phyloP scores from a whole-genome alignment of 2,797 vertebrate genomes.

The Anguilla pacifica region DNA sequence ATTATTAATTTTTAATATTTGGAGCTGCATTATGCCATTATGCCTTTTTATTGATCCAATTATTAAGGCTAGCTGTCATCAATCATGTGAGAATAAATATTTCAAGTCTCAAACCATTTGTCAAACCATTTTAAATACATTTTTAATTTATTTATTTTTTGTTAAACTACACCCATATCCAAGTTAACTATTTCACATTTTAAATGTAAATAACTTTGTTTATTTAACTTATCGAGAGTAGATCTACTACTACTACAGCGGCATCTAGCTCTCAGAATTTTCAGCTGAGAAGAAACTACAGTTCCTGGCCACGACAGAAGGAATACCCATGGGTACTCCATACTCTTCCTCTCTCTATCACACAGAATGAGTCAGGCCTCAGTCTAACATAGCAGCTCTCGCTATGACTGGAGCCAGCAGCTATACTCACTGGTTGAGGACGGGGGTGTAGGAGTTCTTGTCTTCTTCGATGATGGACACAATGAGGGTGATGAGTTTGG shows the following conservation, averaged over 20 bases:
- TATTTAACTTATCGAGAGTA: background rate
- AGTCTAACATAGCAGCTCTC: background rate
- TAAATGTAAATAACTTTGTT: no score
- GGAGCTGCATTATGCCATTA: no score
- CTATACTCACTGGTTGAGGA: conserved; percentile 91
- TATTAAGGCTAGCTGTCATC: no score
- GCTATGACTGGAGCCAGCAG: background rate
- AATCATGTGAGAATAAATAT: no score
- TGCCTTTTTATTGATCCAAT: no score
- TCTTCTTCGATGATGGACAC: conserved; percentile 99
- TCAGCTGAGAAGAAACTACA: background rate
- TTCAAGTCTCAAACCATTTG: no score
- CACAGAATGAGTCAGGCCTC: background rate
- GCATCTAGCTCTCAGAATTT: background rate
- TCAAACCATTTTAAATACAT: no score
- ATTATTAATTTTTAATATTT: no score
- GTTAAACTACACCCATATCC: no score
- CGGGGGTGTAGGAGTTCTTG: conserved; percentile 87
- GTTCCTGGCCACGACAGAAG: background rate
- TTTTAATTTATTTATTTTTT: no score
- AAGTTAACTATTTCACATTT: no score
- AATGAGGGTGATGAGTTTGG: conserved; percentile 95
- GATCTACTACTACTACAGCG: background rate
- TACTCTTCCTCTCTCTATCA: background rate
- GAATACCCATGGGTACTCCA: background rate